Conservation (phyloP, 2,113 vertebrate genomes). For the Dipodomys merriami region DNA sequence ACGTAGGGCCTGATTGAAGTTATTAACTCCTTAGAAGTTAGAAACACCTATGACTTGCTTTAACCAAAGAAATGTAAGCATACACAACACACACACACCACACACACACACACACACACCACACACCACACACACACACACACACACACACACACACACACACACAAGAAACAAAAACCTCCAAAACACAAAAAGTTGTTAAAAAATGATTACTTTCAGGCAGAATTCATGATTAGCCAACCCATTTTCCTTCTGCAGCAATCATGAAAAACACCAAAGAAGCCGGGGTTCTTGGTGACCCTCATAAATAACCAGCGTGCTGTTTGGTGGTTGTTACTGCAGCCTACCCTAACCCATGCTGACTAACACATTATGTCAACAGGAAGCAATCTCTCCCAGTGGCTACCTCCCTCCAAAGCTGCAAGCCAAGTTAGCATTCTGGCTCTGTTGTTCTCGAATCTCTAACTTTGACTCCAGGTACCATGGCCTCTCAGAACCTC, state of each 20-base stretch:
- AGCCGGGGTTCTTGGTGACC: not conserved
- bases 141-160: no score
- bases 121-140: no score
- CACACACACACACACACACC: no score
- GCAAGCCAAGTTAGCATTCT: not conserved
- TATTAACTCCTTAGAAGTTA: not conserved
- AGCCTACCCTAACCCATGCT: not conserved
- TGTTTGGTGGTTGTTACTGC: not conserved
- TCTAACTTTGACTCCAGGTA: not conserved
- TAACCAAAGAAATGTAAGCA: not conserved
- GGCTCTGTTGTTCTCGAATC: not conserved
- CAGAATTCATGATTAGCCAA: not conserved
- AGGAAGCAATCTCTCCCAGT: not conserved
- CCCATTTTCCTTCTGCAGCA: not conserved
- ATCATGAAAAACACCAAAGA: not conserved
- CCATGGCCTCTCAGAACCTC: not conserved
- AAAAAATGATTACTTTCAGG: not conserved
- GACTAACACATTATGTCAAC: not conserved
- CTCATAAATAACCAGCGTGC: not conserved
- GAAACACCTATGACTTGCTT: not conserved
- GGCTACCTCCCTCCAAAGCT: not conserved
- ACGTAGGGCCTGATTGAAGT: not conserved
- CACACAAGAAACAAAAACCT: no score
- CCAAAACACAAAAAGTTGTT: no score
- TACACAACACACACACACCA: no score